Percentiles rank a stretch among this genome's conserved stretches.
phyloP scores from a whole-genome alignment of 2,797 vertebrate genomes.

The Benthosema pterotum region DNA sequence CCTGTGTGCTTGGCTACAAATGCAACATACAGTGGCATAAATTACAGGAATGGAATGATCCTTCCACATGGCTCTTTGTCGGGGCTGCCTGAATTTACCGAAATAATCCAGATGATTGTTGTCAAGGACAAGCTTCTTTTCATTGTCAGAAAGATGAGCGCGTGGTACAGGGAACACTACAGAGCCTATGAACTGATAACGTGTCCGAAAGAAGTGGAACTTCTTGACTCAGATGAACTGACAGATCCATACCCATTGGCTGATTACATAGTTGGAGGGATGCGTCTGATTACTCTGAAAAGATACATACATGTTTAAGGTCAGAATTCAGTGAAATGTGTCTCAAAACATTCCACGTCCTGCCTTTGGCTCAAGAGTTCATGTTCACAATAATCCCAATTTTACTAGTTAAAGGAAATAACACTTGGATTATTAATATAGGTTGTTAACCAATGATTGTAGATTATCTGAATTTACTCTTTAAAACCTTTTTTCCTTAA shows the following conservation, averaged over 20 bases:
- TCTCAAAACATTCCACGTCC: too few species aligned
- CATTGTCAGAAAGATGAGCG: conserved; percentile 32
- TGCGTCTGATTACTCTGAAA: conserved; percentile 26
- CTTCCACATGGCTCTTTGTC: conserved; percentile 16
- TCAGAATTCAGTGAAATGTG: too few species aligned
- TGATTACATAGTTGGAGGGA: conserved; percentile 21
- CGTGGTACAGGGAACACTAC: conserved; percentile 35
- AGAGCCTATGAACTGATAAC: conserved; percentile 32
- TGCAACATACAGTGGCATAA: not conserved
- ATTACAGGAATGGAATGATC: conserved; percentile 20
- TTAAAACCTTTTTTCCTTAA: too few species aligned
- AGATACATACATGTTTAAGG: conserved; percentile 35
- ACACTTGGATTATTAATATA: too few species aligned
- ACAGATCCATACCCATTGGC: conserved; percentile 32
- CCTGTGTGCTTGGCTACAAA: conserved; percentile 18
- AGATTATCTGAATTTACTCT: too few species aligned
- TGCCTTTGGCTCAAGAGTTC: too few species aligned
- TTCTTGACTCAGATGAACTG: conserved; percentile 19
- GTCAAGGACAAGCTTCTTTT: conserved; percentile 24
- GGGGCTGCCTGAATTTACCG: conserved; percentile 25
- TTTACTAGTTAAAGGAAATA: too few species aligned
- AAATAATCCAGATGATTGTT: conserved; percentile 34
- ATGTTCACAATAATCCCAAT: too few species aligned
- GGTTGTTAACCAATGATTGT: too few species aligned
- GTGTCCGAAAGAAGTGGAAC: conserved; percentile 10